Conservation (phyloP, 2,888 invertebrate genomes). For the Acanthosepion esculentum region DNA sequence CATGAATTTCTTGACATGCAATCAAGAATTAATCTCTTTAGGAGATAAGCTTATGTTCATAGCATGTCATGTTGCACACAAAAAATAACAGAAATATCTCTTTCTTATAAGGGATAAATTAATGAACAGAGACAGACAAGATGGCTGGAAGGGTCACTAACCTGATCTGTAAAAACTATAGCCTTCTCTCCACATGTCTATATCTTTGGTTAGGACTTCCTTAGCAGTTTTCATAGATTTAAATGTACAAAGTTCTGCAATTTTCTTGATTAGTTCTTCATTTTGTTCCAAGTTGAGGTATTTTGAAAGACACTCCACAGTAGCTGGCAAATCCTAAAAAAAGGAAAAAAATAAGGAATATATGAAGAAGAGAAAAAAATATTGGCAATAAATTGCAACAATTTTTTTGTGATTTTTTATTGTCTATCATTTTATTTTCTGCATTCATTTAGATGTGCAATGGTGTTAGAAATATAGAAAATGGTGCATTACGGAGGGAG, state of each 20-base stretch:
- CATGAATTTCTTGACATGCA: too few species aligned
- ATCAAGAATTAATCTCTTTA: too few species aligned
- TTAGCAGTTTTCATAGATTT: conserved; percentile 51
- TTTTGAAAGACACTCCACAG: neutral
- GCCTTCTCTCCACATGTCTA: neutral
- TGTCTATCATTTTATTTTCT: too few species aligned
- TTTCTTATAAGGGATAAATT: too few species aligned
- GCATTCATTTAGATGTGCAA: too few species aligned
- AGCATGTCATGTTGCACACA: too few species aligned
- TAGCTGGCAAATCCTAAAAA: neutral
- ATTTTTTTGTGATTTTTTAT: too few species aligned
- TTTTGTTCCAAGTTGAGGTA: neutral
- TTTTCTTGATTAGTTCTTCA: conserved; percentile 51
- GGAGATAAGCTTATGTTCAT: too few species aligned
- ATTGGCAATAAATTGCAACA: too few species aligned
- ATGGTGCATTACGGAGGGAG: too few species aligned
- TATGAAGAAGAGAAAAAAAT: neutral
- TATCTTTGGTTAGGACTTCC: neutral
- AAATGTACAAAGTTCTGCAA: conserved; percentile 50
- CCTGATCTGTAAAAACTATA: neutral
- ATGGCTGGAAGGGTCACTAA: neutral
- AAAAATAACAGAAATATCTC: too few species aligned
- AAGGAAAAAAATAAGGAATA: neutral
- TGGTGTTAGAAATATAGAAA: too few species aligned
- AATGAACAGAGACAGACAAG: neutral